Percentiles rank a stretch among this genome's conserved stretches.
These are phyloP conservation scores for Heliconius congener DNA, from an alignment of 1,140 invertebrate species.

Conservation along the genomic window DNA sequence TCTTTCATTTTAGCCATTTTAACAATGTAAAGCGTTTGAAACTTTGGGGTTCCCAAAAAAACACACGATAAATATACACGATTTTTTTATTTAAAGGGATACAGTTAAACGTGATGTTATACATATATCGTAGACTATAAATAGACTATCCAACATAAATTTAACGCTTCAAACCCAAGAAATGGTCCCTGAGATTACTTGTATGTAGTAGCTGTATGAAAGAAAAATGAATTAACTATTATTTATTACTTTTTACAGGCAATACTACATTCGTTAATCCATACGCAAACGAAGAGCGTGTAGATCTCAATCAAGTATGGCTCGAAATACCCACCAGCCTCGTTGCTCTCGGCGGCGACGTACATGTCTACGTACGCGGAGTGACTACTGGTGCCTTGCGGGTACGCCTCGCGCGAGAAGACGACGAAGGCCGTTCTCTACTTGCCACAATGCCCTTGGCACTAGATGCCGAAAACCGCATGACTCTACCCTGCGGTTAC, in stretches of 20 bases:
- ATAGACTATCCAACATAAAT: too few relatives aligned
- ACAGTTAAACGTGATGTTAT: too few relatives aligned
- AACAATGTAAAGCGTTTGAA: too few relatives aligned
- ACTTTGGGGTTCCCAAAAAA: too few relatives aligned
- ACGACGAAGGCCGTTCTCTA: conserved; percentile 83
- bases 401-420: conserved; percentile 72
- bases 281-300: conserved; percentile 59
- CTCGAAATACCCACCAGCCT: conserved; percentile 83
- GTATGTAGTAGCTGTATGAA: neutral
- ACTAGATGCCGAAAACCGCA: conserved; percentile 74
- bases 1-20: too few relatives aligned
- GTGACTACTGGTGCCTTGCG: conserved; percentile 56
- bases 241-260: conserved; percentile 44
- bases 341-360: conserved; percentile 85
- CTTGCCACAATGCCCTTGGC: conserved; percentile 85
- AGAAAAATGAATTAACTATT: neutral
- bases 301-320: conserved; percentile 75
- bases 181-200: too few relatives aligned
- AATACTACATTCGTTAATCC: conserved; percentile 66
- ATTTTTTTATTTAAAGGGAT: too few relatives aligned
- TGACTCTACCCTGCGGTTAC: conserved; percentile 86
- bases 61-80: too few relatives aligned
- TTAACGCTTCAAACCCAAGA: too few relatives aligned
- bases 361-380: conserved; percentile 82
- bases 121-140: too few relatives aligned